Evolutionary conservation across 2,797 vertebrate genomes (phyloP).

Genomic region (Betta splendens): DNA sequence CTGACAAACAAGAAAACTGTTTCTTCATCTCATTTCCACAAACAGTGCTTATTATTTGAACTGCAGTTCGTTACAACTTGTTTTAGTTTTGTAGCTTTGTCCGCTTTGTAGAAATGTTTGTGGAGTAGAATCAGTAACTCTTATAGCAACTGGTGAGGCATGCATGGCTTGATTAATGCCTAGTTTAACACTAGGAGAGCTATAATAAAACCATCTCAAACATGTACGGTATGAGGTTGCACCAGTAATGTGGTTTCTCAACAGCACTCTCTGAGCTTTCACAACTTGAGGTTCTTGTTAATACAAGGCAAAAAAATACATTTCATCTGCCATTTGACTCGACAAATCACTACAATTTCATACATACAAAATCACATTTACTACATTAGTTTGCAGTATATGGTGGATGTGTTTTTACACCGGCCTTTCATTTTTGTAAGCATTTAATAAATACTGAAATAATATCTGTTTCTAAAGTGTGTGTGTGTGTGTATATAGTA

Average conservation of each 20-base stretch:
- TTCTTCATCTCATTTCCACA: not conserved
- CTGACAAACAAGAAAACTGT: not conserved
- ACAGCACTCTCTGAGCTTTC: not conserved
- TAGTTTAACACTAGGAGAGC: not conserved
- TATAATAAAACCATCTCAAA: not conserved
- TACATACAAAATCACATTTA: not conserved
- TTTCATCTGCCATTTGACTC: constrained; percentile 26
- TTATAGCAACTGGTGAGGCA: not conserved
- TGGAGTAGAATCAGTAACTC: not conserved
- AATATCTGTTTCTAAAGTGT: not conserved
- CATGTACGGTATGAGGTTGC: not conserved
- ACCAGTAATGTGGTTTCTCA: not conserved
- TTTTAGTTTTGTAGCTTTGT: not conserved
- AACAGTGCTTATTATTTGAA: not conserved
- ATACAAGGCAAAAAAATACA: constrained; percentile 48
- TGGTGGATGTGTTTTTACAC: not conserved
- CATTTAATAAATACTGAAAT: constrained; percentile 1
- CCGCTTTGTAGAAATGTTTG: not conserved
- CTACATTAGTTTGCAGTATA: not conserved
- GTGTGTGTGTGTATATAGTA: constrained; percentile 34
- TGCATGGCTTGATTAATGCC: not conserved
- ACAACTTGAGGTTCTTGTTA: constrained; percentile 17
- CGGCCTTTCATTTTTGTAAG: constrained; percentile 14
- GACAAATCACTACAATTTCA: not conserved
- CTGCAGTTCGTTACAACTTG: not conserved